Conservation (phyloP, 2,113 vertebrate genomes). For the Cygnus buccinator region DNA sequence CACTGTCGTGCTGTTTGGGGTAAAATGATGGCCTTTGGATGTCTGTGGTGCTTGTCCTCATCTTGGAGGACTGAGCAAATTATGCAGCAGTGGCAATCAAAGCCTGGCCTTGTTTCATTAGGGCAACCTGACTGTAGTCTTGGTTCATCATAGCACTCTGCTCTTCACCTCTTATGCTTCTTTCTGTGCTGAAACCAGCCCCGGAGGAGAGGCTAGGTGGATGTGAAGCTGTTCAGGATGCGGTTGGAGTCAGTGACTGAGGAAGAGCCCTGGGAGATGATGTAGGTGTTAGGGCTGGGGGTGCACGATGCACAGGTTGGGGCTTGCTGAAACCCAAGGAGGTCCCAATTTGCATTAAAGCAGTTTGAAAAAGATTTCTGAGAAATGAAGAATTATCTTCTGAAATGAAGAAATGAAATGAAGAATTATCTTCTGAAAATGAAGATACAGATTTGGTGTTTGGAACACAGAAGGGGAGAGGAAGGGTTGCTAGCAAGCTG, state of each 20-base stretch:
- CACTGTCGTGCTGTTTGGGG: background rate
- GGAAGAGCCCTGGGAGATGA: background rate
- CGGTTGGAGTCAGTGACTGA: background rate
- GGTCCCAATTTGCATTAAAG: background rate
- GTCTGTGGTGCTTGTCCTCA: background rate
- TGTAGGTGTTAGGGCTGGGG: background rate
- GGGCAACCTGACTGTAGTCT: background rate
- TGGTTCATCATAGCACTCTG: rapidly evolving
- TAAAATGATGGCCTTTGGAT: background rate
- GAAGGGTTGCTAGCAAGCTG: background rate
- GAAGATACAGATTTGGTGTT: background rate
- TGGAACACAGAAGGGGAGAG: background rate
- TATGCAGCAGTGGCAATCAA: background rate
- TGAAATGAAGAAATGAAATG: no score
- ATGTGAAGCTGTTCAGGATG: background rate
- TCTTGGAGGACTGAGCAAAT: background rate
- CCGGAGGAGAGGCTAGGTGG: background rate
- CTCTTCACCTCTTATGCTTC: background rate
- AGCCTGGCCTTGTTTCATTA: rapidly evolving
- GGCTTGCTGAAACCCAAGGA: background rate
- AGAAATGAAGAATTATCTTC: background rate
- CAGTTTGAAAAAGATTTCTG: background rate
- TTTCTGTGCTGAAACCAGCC: background rate
- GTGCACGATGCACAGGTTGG: rapidly evolving
- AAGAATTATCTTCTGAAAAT: no score